Evolutionary conservation across 2,888 invertebrate genomes (phyloP), one percentile per base, ranked within the genome.

Genomic region (Argyresthia goedartella): DNA sequence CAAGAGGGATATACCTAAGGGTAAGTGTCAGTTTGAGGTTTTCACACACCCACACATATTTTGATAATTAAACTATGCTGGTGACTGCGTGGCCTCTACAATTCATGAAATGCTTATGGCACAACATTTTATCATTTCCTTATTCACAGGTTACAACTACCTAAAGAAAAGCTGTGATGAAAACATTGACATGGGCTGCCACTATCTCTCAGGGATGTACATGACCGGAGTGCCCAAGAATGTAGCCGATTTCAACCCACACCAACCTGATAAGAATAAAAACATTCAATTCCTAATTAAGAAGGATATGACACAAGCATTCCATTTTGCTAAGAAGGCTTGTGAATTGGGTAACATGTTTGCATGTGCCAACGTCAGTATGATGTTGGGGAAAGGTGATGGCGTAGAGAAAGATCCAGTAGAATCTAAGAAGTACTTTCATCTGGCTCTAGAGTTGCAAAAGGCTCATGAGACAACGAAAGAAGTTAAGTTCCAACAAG

Each of bases 311-410:
- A 87, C 86, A 43, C 92, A 94, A 74, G 96, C 97, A 0, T 94
- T 95, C 71, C 81, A 91, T 41, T 93, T 90, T 65, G 92, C 95
- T 0, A 77, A 89, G 53, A 92, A 91, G 72, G 95, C 93, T 0
- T 99, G 98, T 72, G 93, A 96, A 56, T 76, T 92, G 0, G 94
- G 93, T 0, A 93, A 96, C 67, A 91, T 95, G 71, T 93, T 92
- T 67, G 94, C 95, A 0, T 99, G 99, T 82, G 93, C 93, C 0
- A 98, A 98, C 81, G 85, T 97, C 0, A 93, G 96, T 66, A 91
- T 93, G 73, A 96, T 96, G 94, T 94, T 95, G 71, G 88, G 88
- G 36, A 90, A 90, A 68, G 96, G 96, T 11, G 95, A 97, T 57
- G 97, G 97, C 1, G 92, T 91, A 0, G 90, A 91, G 51, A 91